Evolutionary conservation across 2,113 vertebrate species (phyloP).

Genomic region (Suricata suricatta): DNA sequence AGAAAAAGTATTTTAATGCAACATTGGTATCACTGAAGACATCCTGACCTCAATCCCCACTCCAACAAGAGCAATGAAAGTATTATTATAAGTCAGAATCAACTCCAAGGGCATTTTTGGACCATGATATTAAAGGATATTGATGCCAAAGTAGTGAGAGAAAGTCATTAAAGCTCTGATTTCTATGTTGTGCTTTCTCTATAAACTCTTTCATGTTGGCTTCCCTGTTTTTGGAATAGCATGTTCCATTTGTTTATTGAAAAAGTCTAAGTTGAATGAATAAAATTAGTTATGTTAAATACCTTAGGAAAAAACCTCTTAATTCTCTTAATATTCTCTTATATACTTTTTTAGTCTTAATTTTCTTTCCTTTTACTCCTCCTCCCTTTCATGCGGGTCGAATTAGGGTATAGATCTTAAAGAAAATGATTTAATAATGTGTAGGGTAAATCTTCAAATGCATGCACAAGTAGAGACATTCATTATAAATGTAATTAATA

Average conservation of each 20-base stretch:
- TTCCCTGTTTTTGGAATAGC: background rate
- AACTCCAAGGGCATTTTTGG: background rate
- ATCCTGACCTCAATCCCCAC: background rate
- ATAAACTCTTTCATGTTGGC: background rate
- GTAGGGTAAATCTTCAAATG: background rate
- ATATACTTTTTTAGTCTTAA: background rate
- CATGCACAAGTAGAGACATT: background rate
- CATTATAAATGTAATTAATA: background rate
- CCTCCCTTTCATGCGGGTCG: background rate
- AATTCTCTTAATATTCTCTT: background rate
- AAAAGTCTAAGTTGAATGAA: background rate
- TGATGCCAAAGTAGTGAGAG: background rate
- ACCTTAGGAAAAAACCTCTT: background rate
- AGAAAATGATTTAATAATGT: background rate
- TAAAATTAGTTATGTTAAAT: background rate
- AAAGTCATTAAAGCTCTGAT: background rate
- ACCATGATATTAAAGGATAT: background rate
- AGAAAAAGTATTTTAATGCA: background rate
- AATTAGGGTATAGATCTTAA: background rate
- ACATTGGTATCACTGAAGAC: background rate
- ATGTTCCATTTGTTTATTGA: background rate
- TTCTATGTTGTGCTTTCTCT: background rate
- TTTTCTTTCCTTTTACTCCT: background rate
- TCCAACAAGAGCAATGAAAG: background rate
- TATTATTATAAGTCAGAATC: background rate